phyloP scores from a whole-genome alignment of 1,140 invertebrate species.

The Augochlora pura region DNA sequence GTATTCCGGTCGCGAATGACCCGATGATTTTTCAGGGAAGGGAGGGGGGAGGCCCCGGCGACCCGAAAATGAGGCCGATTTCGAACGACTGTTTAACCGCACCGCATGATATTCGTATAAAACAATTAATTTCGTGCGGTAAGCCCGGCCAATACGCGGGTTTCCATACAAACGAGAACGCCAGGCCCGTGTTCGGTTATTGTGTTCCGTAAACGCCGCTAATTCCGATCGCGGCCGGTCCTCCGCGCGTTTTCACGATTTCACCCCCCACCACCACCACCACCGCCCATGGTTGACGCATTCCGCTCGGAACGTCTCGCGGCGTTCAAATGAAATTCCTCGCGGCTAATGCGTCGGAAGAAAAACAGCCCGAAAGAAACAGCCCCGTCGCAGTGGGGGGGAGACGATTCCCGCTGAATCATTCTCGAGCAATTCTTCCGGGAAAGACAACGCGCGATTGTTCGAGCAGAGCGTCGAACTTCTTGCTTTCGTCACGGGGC shows the following conservation, averaged over 20 bases:
- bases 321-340: background rate
- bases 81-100: slow-evolving; percentile 3
- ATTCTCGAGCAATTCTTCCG: background rate
- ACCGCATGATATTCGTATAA: slow-evolving; percentile 21
- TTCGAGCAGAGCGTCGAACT: background rate
- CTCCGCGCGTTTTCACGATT: background rate
- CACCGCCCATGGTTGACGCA: background rate
- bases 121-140: slow-evolving; percentile 27
- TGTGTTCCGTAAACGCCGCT: background rate
- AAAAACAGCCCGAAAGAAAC: background rate
- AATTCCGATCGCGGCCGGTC: background rate
- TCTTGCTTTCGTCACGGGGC: background rate
- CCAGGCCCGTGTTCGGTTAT: background rate
- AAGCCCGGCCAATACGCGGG: background rate
- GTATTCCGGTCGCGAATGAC: background rate
- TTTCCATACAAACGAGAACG: background rate
- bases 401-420: background rate
- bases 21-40: background rate
- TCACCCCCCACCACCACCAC: too few species aligned
- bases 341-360: background rate
- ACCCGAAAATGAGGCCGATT: slow-evolving; percentile 19
- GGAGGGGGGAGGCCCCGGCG: too few species aligned
- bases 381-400: background rate
- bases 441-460: background rate
- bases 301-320: background rate